phyloP scores from a whole-genome alignment of 2,888 invertebrate species.

The Hymenopus coronatus region DNA sequence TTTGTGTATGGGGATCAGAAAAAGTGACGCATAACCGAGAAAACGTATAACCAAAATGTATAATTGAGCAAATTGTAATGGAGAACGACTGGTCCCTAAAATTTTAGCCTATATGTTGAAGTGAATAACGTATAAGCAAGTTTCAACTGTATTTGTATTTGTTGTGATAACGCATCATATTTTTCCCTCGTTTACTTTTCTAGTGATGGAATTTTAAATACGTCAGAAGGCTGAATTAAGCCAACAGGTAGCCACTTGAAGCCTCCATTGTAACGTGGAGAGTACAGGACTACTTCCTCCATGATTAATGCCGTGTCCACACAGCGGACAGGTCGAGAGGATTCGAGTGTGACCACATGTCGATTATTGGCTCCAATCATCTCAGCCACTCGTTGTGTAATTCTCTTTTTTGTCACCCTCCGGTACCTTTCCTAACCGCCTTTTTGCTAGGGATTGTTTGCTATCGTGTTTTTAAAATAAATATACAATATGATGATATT shows the following conservation, averaged over 20 bases:
- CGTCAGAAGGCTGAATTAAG: background rate
- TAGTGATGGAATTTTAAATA: background rate
- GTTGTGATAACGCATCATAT: too few relatives aligned
- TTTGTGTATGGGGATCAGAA: too few relatives aligned
- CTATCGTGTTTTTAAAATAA: background rate
- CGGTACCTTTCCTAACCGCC: slow-evolving; percentile 24
- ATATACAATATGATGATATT: background rate
- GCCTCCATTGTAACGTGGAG: background rate
- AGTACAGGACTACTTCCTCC: background rate
- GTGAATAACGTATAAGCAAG: too few relatives aligned
- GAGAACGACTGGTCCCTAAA: too few relatives aligned
- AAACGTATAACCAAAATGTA: too few relatives aligned
- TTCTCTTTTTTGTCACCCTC: slow-evolving; percentile 30
- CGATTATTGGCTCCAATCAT: slow-evolving; percentile 25
- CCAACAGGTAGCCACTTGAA: background rate
- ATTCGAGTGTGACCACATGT: slow-evolving; percentile 4
- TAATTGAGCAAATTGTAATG: too few relatives aligned
- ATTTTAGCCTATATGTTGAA: too few relatives aligned
- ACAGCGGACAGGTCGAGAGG: background rate
- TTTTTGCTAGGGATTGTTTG: background rate
- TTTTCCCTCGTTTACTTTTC: too few relatives aligned
- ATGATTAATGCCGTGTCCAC: background rate
- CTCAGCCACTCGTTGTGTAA: slow-evolving; percentile 22
- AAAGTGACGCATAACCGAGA: too few relatives aligned
- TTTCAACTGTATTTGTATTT: too few relatives aligned